Evolutionary conservation across 2,888 invertebrate species (phyloP), one percentile per base, ranked within the genome.

Genomic region (Allophyes oxyacanthae): DNA sequence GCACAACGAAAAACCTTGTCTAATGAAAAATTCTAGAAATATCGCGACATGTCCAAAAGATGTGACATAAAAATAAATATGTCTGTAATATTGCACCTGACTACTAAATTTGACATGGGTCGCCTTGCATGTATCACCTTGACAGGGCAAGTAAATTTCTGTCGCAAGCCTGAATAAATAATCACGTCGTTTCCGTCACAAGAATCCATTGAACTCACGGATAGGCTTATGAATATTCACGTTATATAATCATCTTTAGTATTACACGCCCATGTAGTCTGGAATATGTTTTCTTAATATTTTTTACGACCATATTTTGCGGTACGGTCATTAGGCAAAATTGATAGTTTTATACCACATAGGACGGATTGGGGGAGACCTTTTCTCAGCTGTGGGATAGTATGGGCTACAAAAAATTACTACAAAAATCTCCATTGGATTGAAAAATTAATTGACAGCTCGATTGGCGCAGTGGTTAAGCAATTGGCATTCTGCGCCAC

Each of bases 81-180:
- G 80, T 79, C 63, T 67, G 86, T 85, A 85, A 90, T 89, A 90
- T 90, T 90, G 89, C 91, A 91, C 89, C 90, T 90, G 89, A 69
- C 79, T 75, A 67, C 79, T 79, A 77, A 82, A 83, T 87, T 86
- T 92, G 92, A 93, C 89, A 86, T 80, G 90, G 92, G 92, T 91
- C 85, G 85, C 81, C 89, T 85, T 88, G 88, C 88, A 92, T 93
- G 89, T 87, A 90, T 93, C 93, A 92, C 77, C 78, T 82, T 87
- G 91, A 92, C 90, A 82, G 87, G 81, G 61, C 72, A 79, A 91
- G 90, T 92, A 91, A 88, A 92, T 92, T 88, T 86, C 89, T 88
- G 87, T 86, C 89, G 75, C 62, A 76, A 69, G 74, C 65, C 80
- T 90, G 89, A 92, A 92, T 92, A 91, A 91, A 86, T 91, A 87